These are phyloP conservation scores for Ellobius talpinus DNA, from an alignment of 2,113 vertebrate species.

Conservation along the genomic window DNA sequence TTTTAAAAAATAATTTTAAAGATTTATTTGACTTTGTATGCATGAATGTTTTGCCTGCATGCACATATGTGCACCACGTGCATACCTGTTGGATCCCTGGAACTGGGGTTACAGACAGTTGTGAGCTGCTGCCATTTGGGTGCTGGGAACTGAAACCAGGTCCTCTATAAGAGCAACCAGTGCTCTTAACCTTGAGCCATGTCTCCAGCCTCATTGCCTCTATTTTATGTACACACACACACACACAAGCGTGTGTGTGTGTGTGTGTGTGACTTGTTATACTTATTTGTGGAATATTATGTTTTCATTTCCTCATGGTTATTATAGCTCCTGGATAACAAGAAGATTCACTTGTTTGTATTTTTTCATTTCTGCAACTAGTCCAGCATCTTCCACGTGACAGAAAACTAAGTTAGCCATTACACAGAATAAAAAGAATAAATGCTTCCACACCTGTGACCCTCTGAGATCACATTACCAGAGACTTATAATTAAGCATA, in stretches of 20 bases:
- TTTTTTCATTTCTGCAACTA: slow-evolving; percentile 4
- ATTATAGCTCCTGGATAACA: not conserved
- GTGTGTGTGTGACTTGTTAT: not conserved
- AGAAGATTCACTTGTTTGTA: slow-evolving; percentile 40
- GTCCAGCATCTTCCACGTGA: not conserved
- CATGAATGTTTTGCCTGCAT: not conserved
- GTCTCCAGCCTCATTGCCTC: not conserved
- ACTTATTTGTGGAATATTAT: not conserved
- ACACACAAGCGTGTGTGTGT: no score
- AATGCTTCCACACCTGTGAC: slow-evolving; percentile 2
- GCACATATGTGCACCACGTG: no score
- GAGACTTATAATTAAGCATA: slow-evolving; percentile 38
- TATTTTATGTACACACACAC: no score
- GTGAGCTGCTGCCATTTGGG: not conserved
- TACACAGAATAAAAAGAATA: not conserved
- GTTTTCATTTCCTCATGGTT: slow-evolving; percentile 14
- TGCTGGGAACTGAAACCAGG: not conserved
- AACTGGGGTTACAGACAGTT: not conserved
- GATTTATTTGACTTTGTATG: not conserved
- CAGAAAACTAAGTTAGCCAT: slow-evolving; percentile 44
- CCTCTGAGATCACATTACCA: not conserved
- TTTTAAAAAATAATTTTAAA: not conserved
- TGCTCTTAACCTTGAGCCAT: not conserved
- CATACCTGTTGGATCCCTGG: not conserved
- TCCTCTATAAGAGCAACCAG: no score